Base-by-base conservation (phyloP, 2,113 vertebrate genomes). In the Chlamydotis undulata region DNA sequence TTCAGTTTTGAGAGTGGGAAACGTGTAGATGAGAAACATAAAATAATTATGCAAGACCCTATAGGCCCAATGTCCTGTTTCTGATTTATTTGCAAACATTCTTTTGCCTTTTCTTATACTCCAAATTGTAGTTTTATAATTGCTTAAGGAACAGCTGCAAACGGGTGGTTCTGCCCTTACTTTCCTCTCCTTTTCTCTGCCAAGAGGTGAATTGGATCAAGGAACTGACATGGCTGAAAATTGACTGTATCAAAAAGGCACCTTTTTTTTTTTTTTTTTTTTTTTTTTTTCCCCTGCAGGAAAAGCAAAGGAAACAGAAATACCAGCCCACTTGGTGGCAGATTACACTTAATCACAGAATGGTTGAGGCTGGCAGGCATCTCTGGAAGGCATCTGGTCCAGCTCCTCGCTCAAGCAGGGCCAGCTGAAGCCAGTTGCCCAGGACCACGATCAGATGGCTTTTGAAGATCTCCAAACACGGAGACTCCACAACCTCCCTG, bases 91-190 rank as follows among this genome's bases (percentile, higher is more conserved):
- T 21, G 29, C n/a, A 78, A 86, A 12, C 3, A 1, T 31, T 71
- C 37, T 75, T 74, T 39, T 64, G 47, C 22, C 26, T 60, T 60
- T 56, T 35, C 16, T 14, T 14, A 49, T 4, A 45, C 22, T 31
- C 24, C 45, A 28, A 77, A 60, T 10, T 14, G 22, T 35, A 69
- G 26, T 35, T 73, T 73, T 71, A 59, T 1, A 14, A 79, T 24
- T 60, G 41, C 39, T 89, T 84, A 70, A 41, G 37, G 47, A n/a
- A 80, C 37, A 81, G 80, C 81, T 83, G 47, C 73, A 81, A 83
- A 87, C 6, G 31, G 25, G 60, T 35, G 33, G 15, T 57, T 74
- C 55, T 86, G 50, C 39, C 24, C 31, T 65, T 88, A 45, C 35
- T 85, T 73, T 39, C n/a, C 50, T 64, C 43, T 79, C 26, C 39